Base-by-base conservation (phyloP, 2,888 invertebrate genomes). In the Parochlus steinenii region DNA sequence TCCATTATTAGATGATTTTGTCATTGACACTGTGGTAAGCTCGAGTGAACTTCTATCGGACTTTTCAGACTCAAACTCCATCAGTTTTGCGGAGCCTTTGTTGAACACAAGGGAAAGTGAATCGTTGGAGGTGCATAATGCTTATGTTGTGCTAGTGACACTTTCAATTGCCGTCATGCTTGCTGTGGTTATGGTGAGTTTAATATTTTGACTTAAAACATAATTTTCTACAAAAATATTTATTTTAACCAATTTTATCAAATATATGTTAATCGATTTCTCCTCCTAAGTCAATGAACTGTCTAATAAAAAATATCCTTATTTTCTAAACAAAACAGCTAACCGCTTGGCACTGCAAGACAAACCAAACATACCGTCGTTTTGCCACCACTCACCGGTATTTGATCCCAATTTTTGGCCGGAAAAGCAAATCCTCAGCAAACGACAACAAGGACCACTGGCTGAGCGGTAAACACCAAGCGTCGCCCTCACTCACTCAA, bases 111-210 rank as follows among this genome's bases (percentile, higher is more conserved):
- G 57, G 53, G 6, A 56, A 54, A 20, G 23, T 19, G 17, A 14
- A 11, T 61, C 52, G 59, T 54, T 57, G 43, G 71, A 71, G 41
- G 59, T 74, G 37, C 78, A 79, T 61, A 80, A 77, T 56, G 71
- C 80, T 46, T 80, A 79, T 58, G 76, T 81, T 47, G 79, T 79
- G 7, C 77, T 74, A 17, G 79, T 78, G 33, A 79, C 79, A 6
- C 65, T 81, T 41, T 74, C 74, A 24, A 73, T 76, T 28, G 79
- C 79, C 34, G 69, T 81, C 40, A 65, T 76, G 41, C 73, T 80
- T 47, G 79, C 80, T 33, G 69, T 74, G 31, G 63, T 77, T 42
- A 76, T 79, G 57, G 78, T 80, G 48, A 68, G 67, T 58, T 15
- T 30, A 33, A 15, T 32, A 40, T 41, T 32, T 38, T 35, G 29